phyloP scores from a whole-genome alignment of 2,113 vertebrate species.

The Lynx canadensis region DNA sequence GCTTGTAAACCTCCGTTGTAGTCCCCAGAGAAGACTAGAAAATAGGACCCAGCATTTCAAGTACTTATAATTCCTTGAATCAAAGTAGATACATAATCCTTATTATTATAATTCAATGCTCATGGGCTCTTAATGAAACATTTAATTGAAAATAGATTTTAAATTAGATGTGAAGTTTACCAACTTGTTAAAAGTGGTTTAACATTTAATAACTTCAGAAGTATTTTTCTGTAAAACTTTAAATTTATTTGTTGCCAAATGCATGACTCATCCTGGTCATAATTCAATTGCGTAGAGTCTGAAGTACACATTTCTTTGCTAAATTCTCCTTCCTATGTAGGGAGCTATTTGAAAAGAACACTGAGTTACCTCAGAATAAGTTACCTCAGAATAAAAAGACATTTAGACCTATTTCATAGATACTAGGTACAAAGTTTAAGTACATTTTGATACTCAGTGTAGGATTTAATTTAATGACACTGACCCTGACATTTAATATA shows the following conservation, averaged over 20 bases:
- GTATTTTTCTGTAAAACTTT: background rate
- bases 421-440: background rate
- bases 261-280: background rate
- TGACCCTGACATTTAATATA: background rate
- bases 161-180: slow-evolving; percentile 13
- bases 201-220: slow-evolving; percentile 32
- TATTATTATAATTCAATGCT: background rate
- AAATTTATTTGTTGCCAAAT: slow-evolving; percentile 24
- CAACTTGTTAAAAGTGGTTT: background rate
- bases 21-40: background rate
- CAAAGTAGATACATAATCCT: background rate
- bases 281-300: background rate
- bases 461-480: slow-evolving; percentile 24
- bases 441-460: background rate
- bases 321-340: background rate
- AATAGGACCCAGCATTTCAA: background rate
- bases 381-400: background rate
- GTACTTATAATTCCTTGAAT: background rate
- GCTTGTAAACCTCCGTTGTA: background rate
- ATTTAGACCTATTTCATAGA: background rate
- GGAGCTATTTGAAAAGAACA: background rate
- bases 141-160: slow-evolving; percentile 36
- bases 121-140: background rate
- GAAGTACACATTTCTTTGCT: background rate
- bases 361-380: background rate